Evolutionary conservation across 2,888 invertebrate genomes (phyloP).

Genomic region (Lobophora halterata): DNA sequence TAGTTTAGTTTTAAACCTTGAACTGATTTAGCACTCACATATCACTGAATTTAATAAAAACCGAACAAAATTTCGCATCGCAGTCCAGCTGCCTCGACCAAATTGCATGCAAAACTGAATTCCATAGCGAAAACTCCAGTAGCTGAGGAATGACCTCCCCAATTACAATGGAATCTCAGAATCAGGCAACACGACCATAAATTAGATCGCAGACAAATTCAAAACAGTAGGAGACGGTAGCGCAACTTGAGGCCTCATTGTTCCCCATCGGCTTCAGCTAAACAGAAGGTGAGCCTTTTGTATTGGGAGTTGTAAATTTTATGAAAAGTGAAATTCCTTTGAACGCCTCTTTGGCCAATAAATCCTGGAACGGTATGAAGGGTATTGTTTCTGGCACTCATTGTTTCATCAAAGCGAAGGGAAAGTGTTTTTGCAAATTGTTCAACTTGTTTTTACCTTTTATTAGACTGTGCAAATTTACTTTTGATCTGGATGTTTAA

Average conservation of each 20-base stretch:
- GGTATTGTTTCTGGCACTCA: constrained; percentile 76
- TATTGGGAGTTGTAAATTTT: constrained; percentile 77
- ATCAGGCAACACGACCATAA: constrained; percentile 67
- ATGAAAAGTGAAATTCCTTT: constrained; percentile 81
- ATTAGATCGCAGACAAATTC: constrained; percentile 76
- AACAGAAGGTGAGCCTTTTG: constrained; percentile 79
- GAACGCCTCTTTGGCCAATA: constrained; percentile 74
- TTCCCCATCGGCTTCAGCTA: constrained; percentile 74
- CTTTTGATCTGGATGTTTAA: constrained; percentile 38
- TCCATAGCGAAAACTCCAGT: constrained; percentile 43
- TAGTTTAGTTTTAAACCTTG: too few relatives aligned
- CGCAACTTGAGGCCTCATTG: constrained; percentile 73
- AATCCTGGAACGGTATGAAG: constrained; percentile 70
- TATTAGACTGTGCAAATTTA: constrained; percentile 52
- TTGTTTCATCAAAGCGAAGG: constrained; percentile 74
- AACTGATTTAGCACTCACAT: constrained; percentile 1
- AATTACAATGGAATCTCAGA: constrained; percentile 75
- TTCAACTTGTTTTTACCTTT: constrained; percentile 60
- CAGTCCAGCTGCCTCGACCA: constrained; percentile 43
- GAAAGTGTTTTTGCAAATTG: constrained; percentile 69
- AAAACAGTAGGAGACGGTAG: constrained; percentile 79
- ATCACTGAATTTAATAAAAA: constrained; percentile 20
- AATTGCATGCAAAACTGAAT: constrained; percentile 60
- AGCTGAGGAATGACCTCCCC: constrained; percentile 57
- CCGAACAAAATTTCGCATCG: constrained; percentile 18